These are phyloP conservation scores for Delphinapterus leucas DNA, from an alignment of 2,113 vertebrate genomes.

Conservation along the genomic window DNA sequence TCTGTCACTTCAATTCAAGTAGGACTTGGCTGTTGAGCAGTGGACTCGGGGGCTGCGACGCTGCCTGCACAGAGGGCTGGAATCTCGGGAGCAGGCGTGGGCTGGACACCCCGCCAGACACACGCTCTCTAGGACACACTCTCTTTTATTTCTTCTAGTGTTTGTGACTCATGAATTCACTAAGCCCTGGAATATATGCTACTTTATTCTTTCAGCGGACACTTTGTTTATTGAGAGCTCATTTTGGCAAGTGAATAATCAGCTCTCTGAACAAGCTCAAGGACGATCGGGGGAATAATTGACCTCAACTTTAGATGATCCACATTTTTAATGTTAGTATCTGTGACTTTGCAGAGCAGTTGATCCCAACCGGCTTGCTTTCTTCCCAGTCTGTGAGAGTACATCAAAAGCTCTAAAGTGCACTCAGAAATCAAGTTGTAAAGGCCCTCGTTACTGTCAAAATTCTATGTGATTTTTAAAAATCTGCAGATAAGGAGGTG, in stretches of 20 bases:
- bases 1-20: neutral
- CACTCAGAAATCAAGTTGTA: neutral
- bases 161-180: neutral
- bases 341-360: neutral
- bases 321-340: neutral
- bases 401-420: neutral
- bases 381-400: neutral
- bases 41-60: neutral
- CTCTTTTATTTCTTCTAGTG: neutral
- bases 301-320: conserved; percentile 14
- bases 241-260: conserved; percentile 61
- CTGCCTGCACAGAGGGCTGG: neutral
- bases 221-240: conserved; percentile 39
- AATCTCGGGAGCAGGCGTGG: neutral
- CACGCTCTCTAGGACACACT: neutral
- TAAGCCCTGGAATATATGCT: conserved; percentile 4
- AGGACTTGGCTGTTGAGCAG: neutral
- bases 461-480: neutral
- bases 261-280: neutral
- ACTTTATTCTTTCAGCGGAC: conserved; percentile 41
- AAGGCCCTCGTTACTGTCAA: neutral
- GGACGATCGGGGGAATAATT: neutral
- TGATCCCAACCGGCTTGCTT: neutral
- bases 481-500: neutral
- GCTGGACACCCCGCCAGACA: neutral